phyloP scores from a whole-genome alignment of 2,797 vertebrate genomes.

The Cyclopterus lumpus region DNA sequence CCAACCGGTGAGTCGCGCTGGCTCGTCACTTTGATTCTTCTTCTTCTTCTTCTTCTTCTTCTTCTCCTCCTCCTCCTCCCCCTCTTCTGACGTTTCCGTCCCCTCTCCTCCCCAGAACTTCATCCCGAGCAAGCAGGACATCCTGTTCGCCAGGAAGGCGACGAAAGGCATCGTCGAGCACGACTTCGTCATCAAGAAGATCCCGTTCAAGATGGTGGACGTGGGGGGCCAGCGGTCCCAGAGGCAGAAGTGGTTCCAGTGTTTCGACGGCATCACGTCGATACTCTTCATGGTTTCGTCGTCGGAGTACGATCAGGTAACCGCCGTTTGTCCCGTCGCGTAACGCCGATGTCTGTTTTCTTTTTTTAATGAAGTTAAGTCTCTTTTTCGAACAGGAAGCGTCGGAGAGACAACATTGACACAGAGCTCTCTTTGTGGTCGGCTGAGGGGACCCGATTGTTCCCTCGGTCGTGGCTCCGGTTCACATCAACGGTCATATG shows the following conservation, averaged over 20 bases:
- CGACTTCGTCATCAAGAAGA: slow-evolving; percentile 97
- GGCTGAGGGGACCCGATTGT: slow-evolving; percentile 52
- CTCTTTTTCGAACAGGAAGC: slow-evolving; percentile 28
- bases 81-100: not conserved
- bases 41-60: no score
- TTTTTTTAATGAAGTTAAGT: not conserved
- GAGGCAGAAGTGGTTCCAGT: slow-evolving; percentile 99
- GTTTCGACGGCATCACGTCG: slow-evolving; percentile 96
- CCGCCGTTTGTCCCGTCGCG: not conserved
- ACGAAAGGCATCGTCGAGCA: slow-evolving; percentile 98
- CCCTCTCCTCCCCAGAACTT: slow-evolving; percentile 86
- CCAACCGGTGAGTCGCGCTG: slow-evolving; percentile 89
- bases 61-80: not conserved
- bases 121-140: slow-evolving; percentile 94
- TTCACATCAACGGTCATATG: slow-evolving; percentile 67
- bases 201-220: slow-evolving; percentile 98
- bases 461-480: slow-evolving; percentile 35
- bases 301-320: slow-evolving; percentile 92
- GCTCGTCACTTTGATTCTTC: not conserved
- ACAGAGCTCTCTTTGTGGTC: slow-evolving; percentile 73
- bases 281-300: slow-evolving; percentile 98
- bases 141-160: slow-evolving; percentile 94
- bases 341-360: not conserved
- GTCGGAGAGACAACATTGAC: slow-evolving; percentile 24
- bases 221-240: slow-evolving; percentile 96